Evolutionary conservation across 2,888 invertebrate genomes (phyloP).

Genomic region (Brachyptera putata): DNA sequence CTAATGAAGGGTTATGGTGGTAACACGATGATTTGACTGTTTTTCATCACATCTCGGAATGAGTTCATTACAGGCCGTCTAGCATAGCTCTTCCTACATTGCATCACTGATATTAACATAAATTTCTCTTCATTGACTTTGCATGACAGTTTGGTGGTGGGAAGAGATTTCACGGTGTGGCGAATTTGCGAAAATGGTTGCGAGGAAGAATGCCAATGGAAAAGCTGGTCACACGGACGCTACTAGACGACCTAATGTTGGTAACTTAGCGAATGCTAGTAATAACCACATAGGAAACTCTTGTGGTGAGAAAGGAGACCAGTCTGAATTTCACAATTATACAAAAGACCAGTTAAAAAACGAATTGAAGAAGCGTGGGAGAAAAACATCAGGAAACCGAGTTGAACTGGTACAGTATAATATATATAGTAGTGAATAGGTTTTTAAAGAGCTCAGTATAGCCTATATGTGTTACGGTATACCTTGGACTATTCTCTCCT

Average conservation of each 20-base stretch:
- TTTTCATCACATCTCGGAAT: too few relatives aligned
- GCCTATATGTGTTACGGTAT: too few relatives aligned
- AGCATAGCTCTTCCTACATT: too few relatives aligned
- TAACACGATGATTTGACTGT: neutral
- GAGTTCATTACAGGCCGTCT: too few relatives aligned
- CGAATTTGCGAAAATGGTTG: slow-evolving; percentile 23
- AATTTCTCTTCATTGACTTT: too few relatives aligned
- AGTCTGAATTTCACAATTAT: slow-evolving; percentile 40
- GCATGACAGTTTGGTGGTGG: slow-evolving; percentile 28
- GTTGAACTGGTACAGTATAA: slow-evolving; percentile 66
- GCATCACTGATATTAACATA: too few relatives aligned
- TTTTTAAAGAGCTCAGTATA: too few relatives aligned
- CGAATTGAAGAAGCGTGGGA: slow-evolving; percentile 64
- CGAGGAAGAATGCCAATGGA: slow-evolving; percentile 24
- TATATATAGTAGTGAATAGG: too few relatives aligned
- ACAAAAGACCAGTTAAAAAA: slow-evolving; percentile 65
- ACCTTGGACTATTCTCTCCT: too few relatives aligned
- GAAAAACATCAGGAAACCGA: slow-evolving; percentile 65
- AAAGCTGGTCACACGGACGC: neutral
- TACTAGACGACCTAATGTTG: neutral
- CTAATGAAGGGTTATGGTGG: neutral
- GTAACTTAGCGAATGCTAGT: neutral
- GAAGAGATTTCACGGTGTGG: slow-evolving; percentile 17
- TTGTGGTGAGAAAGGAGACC: slow-evolving; percentile 27
- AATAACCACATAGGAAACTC: slow-evolving; percentile 7